Evolutionary conservation across 2,113 vertebrate species (phyloP).

Genomic region (Mystacornis crossleyi): DNA sequence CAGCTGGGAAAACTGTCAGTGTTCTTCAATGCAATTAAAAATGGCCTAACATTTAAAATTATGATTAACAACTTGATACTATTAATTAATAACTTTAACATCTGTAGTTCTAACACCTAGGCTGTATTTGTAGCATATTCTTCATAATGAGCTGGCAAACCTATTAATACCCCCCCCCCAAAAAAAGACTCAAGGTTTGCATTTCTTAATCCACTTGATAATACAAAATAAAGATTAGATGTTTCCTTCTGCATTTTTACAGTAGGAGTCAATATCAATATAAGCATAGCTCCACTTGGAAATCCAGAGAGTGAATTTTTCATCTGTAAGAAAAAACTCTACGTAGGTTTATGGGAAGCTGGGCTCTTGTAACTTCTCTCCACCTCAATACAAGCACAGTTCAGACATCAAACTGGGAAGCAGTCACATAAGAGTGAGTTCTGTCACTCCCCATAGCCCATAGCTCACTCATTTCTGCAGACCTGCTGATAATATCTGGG

Average conservation of each 20-base stretch:
- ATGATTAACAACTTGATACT: neutral
- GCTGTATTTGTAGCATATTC: neutral
- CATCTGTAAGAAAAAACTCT: neutral
- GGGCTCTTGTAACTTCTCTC: neutral
- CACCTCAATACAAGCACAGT: neutral
- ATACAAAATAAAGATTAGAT: neutral
- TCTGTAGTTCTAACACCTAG: neutral
- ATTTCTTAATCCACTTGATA: neutral
- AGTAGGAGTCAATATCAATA: neutral
- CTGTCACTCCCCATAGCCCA: neutral
- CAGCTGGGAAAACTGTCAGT: neutral
- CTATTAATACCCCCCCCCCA: neutral
- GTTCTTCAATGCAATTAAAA: neutral
- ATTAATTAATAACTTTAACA: neutral
- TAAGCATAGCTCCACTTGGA: neutral
- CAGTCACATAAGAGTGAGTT: rapidly evolving
- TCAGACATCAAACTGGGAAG: neutral
- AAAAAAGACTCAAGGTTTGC: neutral
- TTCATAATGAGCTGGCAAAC: neutral
- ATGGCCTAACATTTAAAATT: neutral
- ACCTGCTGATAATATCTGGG: neutral
- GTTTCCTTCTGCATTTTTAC: neutral
- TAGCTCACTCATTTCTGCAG: neutral
- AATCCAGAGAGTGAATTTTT: neutral
- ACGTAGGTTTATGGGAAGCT: neutral